Evolutionary conservation across 2,797 vertebrate species (phyloP).

Genomic region (Acanthornis magna): DNA sequence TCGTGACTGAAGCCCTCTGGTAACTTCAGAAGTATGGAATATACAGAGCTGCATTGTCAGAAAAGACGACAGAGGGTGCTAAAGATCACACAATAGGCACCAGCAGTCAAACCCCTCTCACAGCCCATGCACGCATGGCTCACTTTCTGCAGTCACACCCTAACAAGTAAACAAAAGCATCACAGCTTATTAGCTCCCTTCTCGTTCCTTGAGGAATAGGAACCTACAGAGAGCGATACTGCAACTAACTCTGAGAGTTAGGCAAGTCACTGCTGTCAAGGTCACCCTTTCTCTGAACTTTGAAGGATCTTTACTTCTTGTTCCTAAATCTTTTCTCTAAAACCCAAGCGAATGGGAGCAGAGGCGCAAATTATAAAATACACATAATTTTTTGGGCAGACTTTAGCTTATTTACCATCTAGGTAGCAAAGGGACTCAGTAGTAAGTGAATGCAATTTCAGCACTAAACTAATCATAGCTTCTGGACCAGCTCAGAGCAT

Average conservation of each 20-base stretch:
- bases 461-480: background rate
- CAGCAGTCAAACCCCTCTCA: background rate
- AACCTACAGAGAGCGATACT: background rate
- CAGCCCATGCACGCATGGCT: background rate
- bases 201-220: background rate
- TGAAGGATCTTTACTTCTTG: background rate
- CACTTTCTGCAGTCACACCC: background rate
- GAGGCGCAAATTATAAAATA: background rate
- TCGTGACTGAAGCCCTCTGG: background rate
- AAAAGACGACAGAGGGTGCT: constrained; percentile 39
- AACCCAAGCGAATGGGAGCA: background rate
- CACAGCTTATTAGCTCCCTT: background rate
- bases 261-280: background rate
- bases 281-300: background rate
- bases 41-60: background rate
- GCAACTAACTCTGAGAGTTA: background rate
- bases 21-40: background rate
- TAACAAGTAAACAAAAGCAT: background rate
- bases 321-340: background rate
- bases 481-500: background rate
- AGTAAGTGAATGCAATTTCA: background rate
- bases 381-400: background rate
- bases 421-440: background rate
- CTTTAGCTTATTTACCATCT: background rate
- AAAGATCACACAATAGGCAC: background rate